phyloP scores from a whole-genome alignment of 2,888 invertebrate species.

The Diloba caeruleocephala region DNA sequence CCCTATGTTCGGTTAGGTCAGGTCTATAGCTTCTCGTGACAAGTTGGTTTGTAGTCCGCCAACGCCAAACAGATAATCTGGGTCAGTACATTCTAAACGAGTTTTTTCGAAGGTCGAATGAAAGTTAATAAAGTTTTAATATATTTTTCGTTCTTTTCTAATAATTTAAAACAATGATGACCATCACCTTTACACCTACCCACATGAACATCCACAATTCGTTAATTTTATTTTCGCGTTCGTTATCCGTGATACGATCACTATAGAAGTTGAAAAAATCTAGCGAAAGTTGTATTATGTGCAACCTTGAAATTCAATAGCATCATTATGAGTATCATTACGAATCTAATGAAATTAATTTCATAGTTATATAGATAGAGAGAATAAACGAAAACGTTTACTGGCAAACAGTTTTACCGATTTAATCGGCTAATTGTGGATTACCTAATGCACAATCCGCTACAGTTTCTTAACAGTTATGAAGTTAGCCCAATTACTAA shows the following conservation, averaged over 20 bases:
- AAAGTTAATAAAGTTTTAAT: constrained; percentile 4
- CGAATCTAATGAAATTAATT: constrained; percentile 9
- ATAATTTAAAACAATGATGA: no score
- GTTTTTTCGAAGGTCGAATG: constrained; percentile 37
- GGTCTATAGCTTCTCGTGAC: constrained; percentile 1
- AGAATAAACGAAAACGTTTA: constrained; percentile 18
- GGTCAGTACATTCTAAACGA: constrained; percentile 36
- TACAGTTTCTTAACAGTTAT: constrained; percentile 15
- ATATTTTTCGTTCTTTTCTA: no score
- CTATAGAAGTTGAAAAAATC: no score
- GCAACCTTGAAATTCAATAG: no score
- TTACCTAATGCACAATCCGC: constrained; percentile 22
- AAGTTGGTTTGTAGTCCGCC: not conserved
- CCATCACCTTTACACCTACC: no score
- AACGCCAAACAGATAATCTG: constrained; percentile 15
- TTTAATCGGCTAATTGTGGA: constrained; percentile 32
- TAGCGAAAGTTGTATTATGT: no score
- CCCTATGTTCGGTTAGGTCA: constrained; percentile 2
- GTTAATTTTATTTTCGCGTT: no score
- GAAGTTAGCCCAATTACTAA: constrained; percentile 13
- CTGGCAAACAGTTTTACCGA: constrained; percentile 12
- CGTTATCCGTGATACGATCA: no score
- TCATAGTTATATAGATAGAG: constrained; percentile 14
- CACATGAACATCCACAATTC: no score
- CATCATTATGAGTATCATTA: no score